Evolutionary conservation across 1,140 invertebrate genomes (phyloP).

Genomic region (Procambarus virginalis): DNA sequence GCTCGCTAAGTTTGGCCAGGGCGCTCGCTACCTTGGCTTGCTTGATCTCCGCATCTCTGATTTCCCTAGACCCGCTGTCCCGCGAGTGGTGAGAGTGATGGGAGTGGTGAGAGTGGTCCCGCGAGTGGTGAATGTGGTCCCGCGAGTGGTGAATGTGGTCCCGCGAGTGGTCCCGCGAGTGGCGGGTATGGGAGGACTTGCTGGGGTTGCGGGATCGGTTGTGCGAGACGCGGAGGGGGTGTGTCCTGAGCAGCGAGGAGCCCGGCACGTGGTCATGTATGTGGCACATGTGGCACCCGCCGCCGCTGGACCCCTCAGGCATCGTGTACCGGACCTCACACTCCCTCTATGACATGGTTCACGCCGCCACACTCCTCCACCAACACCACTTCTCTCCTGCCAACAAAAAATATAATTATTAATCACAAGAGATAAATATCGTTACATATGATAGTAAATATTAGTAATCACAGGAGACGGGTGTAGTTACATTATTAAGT

Average conservation of each 20-base stretch:
- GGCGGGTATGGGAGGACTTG: conserved; percentile 2
- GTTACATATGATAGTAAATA: no score
- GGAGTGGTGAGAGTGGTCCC: conserved; percentile 13
- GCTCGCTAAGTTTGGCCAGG: conserved; percentile 29
- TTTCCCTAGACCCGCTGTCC: not conserved
- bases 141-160: not conserved
- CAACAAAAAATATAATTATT: not conserved
- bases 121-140: not conserved
- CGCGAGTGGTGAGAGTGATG: conserved; percentile 10
- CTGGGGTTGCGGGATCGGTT: not conserved
- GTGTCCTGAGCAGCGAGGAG: conserved; percentile 9
- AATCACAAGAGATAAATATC: not conserved
- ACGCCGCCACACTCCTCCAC: not conserved
- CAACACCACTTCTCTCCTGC: not conserved
- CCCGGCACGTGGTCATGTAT: conserved; percentile 44
- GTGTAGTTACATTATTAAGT: no score
- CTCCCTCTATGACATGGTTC: not conserved
- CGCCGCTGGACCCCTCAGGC: conserved; percentile 28
- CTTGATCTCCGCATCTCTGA: not conserved
- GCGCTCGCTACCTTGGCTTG: conserved; percentile 14
- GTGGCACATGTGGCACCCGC: conserved; percentile 40
- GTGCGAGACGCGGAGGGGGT: conserved; percentile 20
- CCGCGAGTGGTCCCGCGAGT: not conserved
- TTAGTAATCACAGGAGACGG: no score
- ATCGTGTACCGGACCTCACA: conserved; percentile 20